Conservation (phyloP, 2,113 vertebrate species). For the Felis chaus region DNA sequence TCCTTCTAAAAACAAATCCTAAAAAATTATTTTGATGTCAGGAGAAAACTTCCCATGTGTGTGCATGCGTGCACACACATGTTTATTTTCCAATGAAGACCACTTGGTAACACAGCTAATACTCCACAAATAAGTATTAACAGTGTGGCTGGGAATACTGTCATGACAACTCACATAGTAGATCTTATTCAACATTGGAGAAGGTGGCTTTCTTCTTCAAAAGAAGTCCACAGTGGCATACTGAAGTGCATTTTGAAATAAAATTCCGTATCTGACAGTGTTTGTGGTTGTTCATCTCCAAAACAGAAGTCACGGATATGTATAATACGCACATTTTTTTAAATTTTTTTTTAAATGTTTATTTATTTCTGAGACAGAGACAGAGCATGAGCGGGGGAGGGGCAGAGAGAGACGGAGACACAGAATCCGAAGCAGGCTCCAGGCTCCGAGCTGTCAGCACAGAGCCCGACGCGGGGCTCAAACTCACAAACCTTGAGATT, state of each 20-base stretch:
- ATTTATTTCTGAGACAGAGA: no score
- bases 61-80: neutral
- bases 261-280: constrained; percentile 76
- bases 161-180: neutral
- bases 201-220: constrained; percentile 37
- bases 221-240: constrained; percentile 34
- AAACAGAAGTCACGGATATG: constrained; percentile 78
- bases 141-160: neutral
- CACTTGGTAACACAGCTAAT: neutral
- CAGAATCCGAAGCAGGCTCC: no score
- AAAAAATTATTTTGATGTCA: constrained; percentile 11
- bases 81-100: neutral
- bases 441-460: no score
- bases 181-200: neutral
- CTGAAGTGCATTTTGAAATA: constrained; percentile 69
- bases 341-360: no score
- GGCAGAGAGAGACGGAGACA: no score
- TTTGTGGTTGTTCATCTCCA: constrained; percentile 77
- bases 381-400: no score
- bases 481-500: no score
- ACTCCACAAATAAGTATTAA: neutral
- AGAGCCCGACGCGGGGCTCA: no score
- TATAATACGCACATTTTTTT: constrained; percentile 79
- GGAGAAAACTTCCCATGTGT: neutral
- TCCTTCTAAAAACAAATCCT: constrained; percentile 1